Conservation (phyloP, 2,888 invertebrate species). For the Tenthredo distinguenda region DNA sequence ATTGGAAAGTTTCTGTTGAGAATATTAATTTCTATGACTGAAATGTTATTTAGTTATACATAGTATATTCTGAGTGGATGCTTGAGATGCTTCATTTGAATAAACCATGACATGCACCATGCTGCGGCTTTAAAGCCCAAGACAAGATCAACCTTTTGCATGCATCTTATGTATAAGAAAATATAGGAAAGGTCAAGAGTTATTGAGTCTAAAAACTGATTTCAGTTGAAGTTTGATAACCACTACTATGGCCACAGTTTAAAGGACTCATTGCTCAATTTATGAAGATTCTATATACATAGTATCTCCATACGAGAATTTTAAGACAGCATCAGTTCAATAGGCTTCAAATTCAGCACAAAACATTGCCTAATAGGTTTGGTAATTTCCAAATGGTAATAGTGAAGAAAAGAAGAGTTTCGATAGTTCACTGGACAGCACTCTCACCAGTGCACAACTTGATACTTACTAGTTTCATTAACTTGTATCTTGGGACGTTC, state of each 20-base stretch:
- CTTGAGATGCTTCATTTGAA: neutral
- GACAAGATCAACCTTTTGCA: conserved; percentile 5
- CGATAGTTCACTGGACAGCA: neutral
- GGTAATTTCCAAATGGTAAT: neutral
- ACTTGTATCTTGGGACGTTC: conserved; percentile 67
- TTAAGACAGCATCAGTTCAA: neutral
- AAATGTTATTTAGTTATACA: neutral
- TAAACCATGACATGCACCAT: conserved; percentile 34
- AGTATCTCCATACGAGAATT: neutral
- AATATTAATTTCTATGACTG: neutral
- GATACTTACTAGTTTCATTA: conserved; percentile 69
- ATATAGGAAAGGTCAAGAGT: neutral
- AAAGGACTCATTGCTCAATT: neutral
- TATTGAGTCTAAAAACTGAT: neutral
- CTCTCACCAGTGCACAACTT: neutral
- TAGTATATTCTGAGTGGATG: neutral
- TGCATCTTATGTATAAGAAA: conserved; percentile 5
- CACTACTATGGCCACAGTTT: neutral
- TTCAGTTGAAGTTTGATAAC: neutral
- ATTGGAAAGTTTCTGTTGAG: neutral
- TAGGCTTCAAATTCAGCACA: neutral
- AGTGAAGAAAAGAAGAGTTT: neutral
- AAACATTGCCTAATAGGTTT: neutral
- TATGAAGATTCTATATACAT: neutral
- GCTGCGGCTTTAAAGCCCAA: neutral